phyloP scores from a whole-genome alignment of 2,797 vertebrate species.

The Spinus pinus region DNA sequence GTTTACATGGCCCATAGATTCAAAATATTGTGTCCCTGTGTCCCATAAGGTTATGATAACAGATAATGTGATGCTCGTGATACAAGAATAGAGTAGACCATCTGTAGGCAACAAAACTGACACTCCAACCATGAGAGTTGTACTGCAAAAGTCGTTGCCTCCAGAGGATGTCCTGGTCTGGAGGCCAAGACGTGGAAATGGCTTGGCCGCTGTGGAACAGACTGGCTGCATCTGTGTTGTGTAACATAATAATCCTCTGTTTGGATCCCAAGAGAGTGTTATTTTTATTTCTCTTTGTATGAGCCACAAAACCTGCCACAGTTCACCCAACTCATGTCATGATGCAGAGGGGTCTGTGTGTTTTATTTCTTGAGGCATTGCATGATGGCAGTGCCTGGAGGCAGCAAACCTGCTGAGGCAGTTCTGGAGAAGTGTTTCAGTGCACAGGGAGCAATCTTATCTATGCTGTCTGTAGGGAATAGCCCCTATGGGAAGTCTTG shows the following conservation, averaged over 20 bases:
- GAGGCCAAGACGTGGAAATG: background rate
- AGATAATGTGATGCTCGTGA: background rate
- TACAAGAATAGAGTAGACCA: background rate
- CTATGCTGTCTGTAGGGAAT: background rate
- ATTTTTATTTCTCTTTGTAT: background rate
- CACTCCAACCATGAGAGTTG: rapidly evolving
- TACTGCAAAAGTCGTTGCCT: background rate
- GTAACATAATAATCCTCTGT: background rate
- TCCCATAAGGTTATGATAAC: background rate
- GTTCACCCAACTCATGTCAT: background rate
- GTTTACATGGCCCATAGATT: background rate
- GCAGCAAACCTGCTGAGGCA: background rate
- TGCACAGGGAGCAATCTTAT: background rate
- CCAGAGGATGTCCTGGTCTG: background rate
- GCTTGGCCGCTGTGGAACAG: background rate
- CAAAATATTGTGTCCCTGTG: background rate
- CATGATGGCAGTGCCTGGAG: background rate
- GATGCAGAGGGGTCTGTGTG: background rate
- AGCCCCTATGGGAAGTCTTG: background rate
- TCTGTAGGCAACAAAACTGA: background rate
- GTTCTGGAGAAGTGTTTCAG: background rate
- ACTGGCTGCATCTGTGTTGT: background rate
- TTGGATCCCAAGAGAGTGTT: background rate
- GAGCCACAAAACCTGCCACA: background rate
- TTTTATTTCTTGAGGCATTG: background rate